A percentile compares a stretch with the other conserved stretches of the same genome.
phyloP scores from a whole-genome alignment of 2,113 vertebrate genomes.

The Paedocypris sp. region DNA sequence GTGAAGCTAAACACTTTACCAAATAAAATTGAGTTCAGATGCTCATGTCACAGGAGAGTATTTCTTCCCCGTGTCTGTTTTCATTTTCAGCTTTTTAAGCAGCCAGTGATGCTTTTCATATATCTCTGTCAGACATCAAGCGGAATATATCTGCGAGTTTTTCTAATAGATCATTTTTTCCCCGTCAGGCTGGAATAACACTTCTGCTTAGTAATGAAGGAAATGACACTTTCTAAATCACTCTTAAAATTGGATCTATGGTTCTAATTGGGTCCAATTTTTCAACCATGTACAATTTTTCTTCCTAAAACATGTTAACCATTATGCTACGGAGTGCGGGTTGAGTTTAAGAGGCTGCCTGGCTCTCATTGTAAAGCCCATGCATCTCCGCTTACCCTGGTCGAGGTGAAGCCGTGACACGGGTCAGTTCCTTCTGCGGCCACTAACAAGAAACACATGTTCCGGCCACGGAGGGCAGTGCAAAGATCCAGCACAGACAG shows the following conservation, averaged over 20 bases:
- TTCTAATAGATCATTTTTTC: neutral
- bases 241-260: neutral
- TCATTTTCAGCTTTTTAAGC: conserved; percentile 3
- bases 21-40: neutral
- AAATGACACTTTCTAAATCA: neutral
- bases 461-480: conserved; percentile 49
- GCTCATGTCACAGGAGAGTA: neutral
- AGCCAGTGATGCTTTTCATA: neutral
- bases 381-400: neutral
- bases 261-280: no score
- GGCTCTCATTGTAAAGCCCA: neutral
- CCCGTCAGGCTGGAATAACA: neutral
- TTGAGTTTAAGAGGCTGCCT: neutral
- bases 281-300: neutral
- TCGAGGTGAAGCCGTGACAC: conserved; percentile 64
- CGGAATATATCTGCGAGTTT: neutral
- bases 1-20: neutral
- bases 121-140: neutral
- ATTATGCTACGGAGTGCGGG: neutral
- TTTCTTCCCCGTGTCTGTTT: neutral
- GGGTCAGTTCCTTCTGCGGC: conserved; percentile 65
- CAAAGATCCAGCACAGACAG: conserved; percentile 61
- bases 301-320: neutral
- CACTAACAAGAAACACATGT: conserved; percentile 76
- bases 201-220: neutral